Conservation (phyloP, 2,888 invertebrate genomes). For the Diogma glabrata region DNA sequence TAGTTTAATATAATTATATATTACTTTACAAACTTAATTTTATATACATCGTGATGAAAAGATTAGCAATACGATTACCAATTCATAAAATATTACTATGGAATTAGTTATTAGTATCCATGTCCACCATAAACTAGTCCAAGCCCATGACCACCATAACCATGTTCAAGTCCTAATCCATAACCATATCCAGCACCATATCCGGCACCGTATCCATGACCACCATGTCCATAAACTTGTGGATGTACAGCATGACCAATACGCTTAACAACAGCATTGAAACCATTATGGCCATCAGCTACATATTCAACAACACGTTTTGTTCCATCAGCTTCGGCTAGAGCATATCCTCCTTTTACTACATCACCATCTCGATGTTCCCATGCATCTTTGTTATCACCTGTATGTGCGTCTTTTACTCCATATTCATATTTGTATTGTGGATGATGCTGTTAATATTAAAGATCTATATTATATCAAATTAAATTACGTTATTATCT, state of each 20-base stretch:
- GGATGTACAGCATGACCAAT: conserved; percentile 31
- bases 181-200: neutral
- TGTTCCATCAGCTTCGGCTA: conserved; percentile 40
- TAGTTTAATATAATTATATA: too few relatives aligned
- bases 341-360: conserved; percentile 39
- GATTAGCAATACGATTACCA: too few relatives aligned
- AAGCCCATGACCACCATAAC: neutral
- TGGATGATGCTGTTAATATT: conserved; percentile 29
- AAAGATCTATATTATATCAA: neutral
- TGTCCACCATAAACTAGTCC: neutral
- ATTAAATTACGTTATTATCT: neutral
- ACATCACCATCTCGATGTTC: conserved; percentile 41
- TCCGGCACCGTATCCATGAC: neutral
- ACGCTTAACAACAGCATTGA: conserved; percentile 40
- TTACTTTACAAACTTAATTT: too few relatives aligned
- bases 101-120: neutral
- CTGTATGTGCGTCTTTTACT: conserved; percentile 39
- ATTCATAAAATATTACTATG: too few relatives aligned
- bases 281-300: conserved; percentile 39
- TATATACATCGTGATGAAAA: too few relatives aligned
- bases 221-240: conserved; percentile 15
- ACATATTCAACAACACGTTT: conserved; percentile 40
- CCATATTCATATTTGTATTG: conserved; percentile 39
- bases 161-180: conserved; percentile 16
- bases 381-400: conserved; percentile 39